phyloP scores from a whole-genome alignment of 2,888 invertebrate genomes.

The Drosophila demipolita region DNA sequence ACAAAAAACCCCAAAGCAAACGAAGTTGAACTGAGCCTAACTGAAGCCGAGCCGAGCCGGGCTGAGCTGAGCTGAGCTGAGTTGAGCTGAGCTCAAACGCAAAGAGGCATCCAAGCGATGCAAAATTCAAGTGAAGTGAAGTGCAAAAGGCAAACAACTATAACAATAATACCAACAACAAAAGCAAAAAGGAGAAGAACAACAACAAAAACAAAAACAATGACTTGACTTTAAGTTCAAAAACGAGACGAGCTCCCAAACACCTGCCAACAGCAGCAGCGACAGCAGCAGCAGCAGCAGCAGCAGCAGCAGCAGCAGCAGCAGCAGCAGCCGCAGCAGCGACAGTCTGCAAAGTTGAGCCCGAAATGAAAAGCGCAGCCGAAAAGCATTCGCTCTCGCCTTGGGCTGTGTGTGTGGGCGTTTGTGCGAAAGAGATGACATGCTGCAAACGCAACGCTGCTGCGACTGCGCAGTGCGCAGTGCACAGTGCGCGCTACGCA shows the following conservation, averaged over 20 bases:
- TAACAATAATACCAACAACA: slow-evolving; percentile 50
- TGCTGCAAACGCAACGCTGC: slow-evolving; percentile 21
- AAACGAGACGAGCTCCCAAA: slow-evolving; percentile 53
- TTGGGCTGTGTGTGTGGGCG: slow-evolving; percentile 47
- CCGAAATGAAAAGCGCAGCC: slow-evolving; percentile 60
- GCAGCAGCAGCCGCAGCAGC: background rate
- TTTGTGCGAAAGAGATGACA: slow-evolving; percentile 35
- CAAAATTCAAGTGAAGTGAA: slow-evolving; percentile 82
- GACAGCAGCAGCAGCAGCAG: background rate
- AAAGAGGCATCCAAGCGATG: slow-evolving; percentile 76
- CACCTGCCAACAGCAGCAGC: slow-evolving; percentile 46
- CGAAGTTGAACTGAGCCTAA: slow-evolving; percentile 54
- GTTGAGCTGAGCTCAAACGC: slow-evolving; percentile 29
- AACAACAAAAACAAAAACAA: slow-evolving; percentile 61
- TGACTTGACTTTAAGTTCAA: slow-evolving; percentile 72
- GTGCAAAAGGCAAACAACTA: slow-evolving; percentile 81
- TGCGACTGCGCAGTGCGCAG: slow-evolving; percentile 22
- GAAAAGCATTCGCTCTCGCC: slow-evolving; percentile 50
- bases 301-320: background rate
- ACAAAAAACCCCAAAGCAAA: slow-evolving; percentile 41
- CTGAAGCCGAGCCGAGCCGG: slow-evolving; percentile 31
- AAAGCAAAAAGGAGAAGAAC: slow-evolving; percentile 48
- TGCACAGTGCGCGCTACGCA: slow-evolving; percentile 46
- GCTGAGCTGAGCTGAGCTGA: slow-evolving; percentile 26
- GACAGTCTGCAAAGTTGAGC: slow-evolving; percentile 20